A percentile compares a stretch with the other conserved stretches of the same genome.
Evolutionary conservation across 1,140 invertebrate genomes (phyloP).

Genomic region (Penaeus japonicus): DNA sequence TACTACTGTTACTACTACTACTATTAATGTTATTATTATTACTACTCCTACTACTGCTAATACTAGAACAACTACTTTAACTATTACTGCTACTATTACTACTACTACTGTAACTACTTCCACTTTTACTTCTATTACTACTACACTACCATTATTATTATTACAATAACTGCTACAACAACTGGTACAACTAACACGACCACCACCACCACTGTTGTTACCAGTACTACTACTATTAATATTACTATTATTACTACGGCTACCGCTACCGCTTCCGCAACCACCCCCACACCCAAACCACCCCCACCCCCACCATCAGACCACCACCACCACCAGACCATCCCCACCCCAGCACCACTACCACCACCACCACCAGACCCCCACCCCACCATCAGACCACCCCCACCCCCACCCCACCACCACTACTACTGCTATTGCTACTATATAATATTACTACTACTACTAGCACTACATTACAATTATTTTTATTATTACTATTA

Average conservation of each 20-base stretch:
- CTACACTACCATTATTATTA: background rate
- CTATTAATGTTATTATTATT: background rate
- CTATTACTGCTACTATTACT: background rate
- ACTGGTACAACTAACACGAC: background rate
- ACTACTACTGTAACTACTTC: background rate
- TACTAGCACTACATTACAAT: too few relatives aligned
- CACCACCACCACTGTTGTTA: background rate
- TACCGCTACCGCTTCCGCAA: background rate
- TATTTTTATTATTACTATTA: too few relatives aligned
- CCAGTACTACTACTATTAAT: background rate
- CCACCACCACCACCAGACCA: too few relatives aligned
- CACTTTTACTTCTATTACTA: background rate
- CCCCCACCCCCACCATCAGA: too few relatives aligned
- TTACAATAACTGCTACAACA: background rate
- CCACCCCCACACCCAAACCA: background rate
- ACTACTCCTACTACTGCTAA: background rate
- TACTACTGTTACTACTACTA: background rate
- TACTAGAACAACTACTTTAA: background rate
- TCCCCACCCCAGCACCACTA: too few relatives aligned
- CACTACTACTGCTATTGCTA: too few relatives aligned
- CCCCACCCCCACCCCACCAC: too few relatives aligned
- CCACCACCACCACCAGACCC: too few relatives aligned
- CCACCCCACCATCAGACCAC: too few relatives aligned
- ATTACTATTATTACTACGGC: background rate
- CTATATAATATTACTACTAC: too few relatives aligned